Conservation (phyloP, 2,113 vertebrate genomes). For the Trichechus manatus region DNA sequence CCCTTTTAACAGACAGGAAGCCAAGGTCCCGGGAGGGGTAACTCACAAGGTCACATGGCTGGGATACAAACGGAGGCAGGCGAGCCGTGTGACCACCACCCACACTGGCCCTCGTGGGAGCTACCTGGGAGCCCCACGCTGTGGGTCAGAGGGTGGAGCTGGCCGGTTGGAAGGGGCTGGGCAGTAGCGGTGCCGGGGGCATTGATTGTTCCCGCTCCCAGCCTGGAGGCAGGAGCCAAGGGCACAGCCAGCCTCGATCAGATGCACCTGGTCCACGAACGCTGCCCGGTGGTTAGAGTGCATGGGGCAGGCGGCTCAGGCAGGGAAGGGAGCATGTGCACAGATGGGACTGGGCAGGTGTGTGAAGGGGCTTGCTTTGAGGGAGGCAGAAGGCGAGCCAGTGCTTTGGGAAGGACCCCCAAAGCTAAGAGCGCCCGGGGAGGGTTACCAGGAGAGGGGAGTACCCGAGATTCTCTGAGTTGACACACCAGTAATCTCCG, state of each 20-base stretch:
- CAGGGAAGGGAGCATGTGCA: not conserved
- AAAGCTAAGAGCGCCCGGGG: not conserved
- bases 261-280: conserved; percentile 35
- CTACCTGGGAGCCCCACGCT: too few relatives aligned
- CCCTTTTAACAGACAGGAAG: not conserved
- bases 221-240: conserved; percentile 47
- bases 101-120: not conserved
- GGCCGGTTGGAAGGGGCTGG: not conserved
- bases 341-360: conserved; percentile 68
- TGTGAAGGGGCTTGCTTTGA: conserved; percentile 66
- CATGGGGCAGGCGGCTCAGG: conserved; percentile 54
- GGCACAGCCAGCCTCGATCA: conserved; percentile 17
- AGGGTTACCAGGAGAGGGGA: not conserved
- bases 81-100: not conserved
- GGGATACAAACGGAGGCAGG: not conserved
- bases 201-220: not conserved
- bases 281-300: conserved; percentile 55
- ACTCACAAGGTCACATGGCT: not conserved
- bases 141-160: not conserved
- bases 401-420: conserved; percentile 37
- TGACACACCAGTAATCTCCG: not conserved
- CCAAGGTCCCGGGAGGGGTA: not conserved
- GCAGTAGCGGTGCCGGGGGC: not conserved
- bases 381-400: conserved; percentile 69
- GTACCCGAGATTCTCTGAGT: not conserved